Evolutionary conservation across 2,797 vertebrate species (phyloP), one percentile per base, ranked within the genome.

Genomic region (Clamator glandarius): DNA sequence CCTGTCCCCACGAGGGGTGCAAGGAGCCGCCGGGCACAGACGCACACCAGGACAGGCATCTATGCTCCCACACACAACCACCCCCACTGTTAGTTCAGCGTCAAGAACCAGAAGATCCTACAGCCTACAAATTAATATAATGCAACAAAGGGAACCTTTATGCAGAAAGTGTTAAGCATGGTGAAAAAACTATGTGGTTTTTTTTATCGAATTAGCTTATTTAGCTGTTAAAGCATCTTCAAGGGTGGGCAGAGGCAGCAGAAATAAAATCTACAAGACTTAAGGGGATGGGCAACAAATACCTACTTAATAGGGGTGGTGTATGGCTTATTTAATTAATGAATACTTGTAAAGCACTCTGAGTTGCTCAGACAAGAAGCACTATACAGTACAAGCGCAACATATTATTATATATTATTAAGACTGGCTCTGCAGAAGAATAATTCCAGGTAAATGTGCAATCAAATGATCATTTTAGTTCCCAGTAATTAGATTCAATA

Each of bases 401-500:
- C 95, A 92, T 97, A 93, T 97, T 96, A 97, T 97, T 97, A 97
- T 96, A 96, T 95, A 97, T 97, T 96, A 97, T 96, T 97, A 97
- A 97, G 96, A 97, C 96, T 96, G 93, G 95, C 92, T 97, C 95
- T 96, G 95, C 91, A 93, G 91, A 96, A 95, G 96, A 96, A 96
- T 96, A 97, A 97, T 97, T 96, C 96, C 95, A 96, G 95, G 95
- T 96, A 96, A 97, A 96, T 95, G 96, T 96, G 96, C 95, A 97
- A 96, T 97, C 96, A 97, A 95, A 97, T 89, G 96, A 96, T 97
- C 96, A 96, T 96, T 97, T 96, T 84, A 92, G 95, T 93, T 96
- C 93, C 93, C 77, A 96, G 96, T 94, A 97, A 96, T 97, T 97
- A 95, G 95, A 96, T 88, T 96, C 95, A 96, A 96, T 90, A 97